Evolutionary conservation across 92 coral and sea anemone species (phyloP), one percentile per base, ranked within the genome.

Genomic region (Zoanthus sociatus): DNA sequence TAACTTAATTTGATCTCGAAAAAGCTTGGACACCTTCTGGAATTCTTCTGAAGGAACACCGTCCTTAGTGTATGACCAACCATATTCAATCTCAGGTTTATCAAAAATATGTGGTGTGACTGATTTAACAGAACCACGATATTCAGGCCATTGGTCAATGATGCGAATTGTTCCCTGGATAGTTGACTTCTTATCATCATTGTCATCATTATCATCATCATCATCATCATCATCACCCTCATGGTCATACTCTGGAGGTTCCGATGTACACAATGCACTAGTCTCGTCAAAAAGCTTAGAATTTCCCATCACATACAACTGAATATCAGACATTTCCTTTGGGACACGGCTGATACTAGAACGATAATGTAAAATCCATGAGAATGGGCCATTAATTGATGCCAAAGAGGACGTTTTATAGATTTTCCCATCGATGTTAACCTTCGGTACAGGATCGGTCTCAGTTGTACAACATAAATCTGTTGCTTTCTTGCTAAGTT

Each of bases 231-330:
- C 53, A 48, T 48, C 53, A 48, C 53, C 53, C 6, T 48, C 53
- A 48, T 48, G 53, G 53, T 48, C 53, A 48, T 48, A 48, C 53
- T 48, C 53, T 48, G 53, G 53, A 48, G 53, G 53, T 48, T 48
- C 53, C 9, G 82, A 18, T 51, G 87, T 82, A 47, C 87, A 82
- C 9, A 88, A 72, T 21, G 88, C 91, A 42, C 37, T 71, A 45
- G 87, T 88, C 79, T 88, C 91, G 73, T 88, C 91, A 82, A 88
- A 88, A 5, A 88, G 82, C 31, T 79, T 73, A 5, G 91, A 88
- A 83, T 88, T 88, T 4, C 91, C 91, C 91, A 88, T 88, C 15
- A 88, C 91, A 82, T 88, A 88, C 60, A 88, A 64, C 63, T 88
- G 91, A 21, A 88, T 71, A 50, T 88, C 91, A 14, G 91, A 15